Conservation (phyloP, 2,113 vertebrate genomes). For the Phyllopteryx taeniolatus region DNA sequence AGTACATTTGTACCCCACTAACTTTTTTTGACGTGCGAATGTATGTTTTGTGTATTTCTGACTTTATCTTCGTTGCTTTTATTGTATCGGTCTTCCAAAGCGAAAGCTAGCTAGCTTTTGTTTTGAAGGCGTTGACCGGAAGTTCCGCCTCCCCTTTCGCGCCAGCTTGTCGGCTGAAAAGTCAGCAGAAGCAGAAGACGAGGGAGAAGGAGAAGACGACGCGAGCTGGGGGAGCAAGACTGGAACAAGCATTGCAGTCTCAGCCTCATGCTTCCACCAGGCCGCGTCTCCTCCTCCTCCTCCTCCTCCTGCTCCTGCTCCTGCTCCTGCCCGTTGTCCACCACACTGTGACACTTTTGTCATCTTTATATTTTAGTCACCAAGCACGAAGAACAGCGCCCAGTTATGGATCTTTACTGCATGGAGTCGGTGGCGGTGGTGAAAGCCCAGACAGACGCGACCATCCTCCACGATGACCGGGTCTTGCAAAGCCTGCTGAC, state of each 20-base stretch:
- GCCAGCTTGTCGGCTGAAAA: neutral
- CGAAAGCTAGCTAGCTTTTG: constrained; percentile 10
- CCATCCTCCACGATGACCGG: constrained; percentile 85
- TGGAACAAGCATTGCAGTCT: constrained; percentile 40
- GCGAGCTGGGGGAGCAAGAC: constrained; percentile 7
- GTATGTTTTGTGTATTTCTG: neutral
- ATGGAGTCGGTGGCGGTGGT: constrained; percentile 82
- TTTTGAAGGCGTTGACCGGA: constrained; percentile 14
- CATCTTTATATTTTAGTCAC: constrained; percentile 20
- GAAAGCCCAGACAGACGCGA: constrained; percentile 83
- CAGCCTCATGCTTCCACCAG: constrained; percentile 66
- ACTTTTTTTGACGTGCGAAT: too few relatives aligned
- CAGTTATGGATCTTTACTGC: constrained; percentile 88
- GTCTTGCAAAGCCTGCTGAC: constrained; percentile 87
- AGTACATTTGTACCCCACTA: too few relatives aligned
- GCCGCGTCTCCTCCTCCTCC: constrained; percentile 43
- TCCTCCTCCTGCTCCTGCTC: constrained; percentile 37
- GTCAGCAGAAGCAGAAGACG: neutral
- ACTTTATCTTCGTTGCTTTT: neutral
- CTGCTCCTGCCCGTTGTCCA: neutral
- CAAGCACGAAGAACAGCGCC: constrained; percentile 26
- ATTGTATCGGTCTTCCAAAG: neutral
- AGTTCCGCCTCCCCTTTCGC: neutral
- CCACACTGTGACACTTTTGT: constrained; percentile 2
- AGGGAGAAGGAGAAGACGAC: neutral